Evolutionary conservation across 2,888 invertebrate species (phyloP).

Genomic region (Seladonia tumulorum): DNA sequence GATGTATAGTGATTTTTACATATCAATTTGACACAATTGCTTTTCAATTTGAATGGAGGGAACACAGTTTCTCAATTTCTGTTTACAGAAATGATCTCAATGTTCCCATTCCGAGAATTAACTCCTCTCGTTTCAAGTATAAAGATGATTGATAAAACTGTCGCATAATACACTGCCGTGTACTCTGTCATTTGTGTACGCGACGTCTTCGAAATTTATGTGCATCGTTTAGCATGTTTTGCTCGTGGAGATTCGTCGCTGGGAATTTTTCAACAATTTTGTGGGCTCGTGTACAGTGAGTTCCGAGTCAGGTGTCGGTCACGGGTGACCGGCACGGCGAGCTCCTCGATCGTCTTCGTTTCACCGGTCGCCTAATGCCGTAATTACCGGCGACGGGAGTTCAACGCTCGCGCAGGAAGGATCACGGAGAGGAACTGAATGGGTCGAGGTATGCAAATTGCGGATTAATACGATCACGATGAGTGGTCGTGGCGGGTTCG

Average conservation of each 20-base stretch:
- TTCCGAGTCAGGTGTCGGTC: neutral
- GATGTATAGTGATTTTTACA: no score
- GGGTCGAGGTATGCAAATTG: conserved; percentile 45
- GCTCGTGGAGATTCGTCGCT: neutral
- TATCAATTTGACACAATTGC: no score
- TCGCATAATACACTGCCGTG: no score
- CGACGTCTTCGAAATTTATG: no score
- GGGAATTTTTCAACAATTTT: neutral
- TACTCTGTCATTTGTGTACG: no score
- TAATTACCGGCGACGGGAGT: neutral
- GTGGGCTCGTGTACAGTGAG: neutral
- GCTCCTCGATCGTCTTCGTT: neutral
- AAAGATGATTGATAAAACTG: no score
- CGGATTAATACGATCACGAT: conserved; percentile 45
- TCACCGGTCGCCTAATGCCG: neutral
- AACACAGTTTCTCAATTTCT: no score
- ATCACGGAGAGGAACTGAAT: conserved; percentile 20
- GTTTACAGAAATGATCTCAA: no score
- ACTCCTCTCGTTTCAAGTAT: no score
- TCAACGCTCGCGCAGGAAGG: conserved; percentile 26
- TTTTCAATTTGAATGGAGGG: no score
- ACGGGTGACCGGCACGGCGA: neutral
- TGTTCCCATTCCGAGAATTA: no score
- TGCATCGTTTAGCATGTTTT: neutral
- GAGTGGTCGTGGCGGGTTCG: conserved; percentile 43